Percentiles rank a stretch among this genome's conserved stretches.
phyloP scores from a whole-genome alignment of 2,797 vertebrate species.

The Falco concolor region DNA sequence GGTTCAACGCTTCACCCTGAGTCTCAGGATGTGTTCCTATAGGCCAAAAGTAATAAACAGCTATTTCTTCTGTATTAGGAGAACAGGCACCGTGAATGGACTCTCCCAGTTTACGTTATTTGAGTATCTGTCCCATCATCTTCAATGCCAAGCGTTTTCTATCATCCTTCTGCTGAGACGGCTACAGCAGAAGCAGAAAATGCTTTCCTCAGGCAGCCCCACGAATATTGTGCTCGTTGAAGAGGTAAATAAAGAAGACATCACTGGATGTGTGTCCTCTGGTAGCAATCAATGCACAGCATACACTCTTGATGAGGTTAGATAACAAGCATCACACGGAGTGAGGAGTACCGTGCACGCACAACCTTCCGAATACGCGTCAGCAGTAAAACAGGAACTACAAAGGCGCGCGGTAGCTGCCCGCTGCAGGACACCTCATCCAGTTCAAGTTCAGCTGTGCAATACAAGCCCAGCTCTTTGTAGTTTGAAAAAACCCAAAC shows the following conservation, averaged over 20 bases:
- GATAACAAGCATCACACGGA: conserved; percentile 29
- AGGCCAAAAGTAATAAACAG: background rate
- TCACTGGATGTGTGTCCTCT: background rate
- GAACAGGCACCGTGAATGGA: background rate
- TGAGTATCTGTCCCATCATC: background rate
- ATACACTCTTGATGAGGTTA: conserved; percentile 36
- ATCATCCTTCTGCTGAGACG: background rate
- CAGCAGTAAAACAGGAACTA: conserved; percentile 39
- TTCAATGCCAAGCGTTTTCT: background rate
- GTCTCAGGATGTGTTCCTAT: background rate
- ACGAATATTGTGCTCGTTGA: background rate
- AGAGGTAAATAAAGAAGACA: conserved; percentile 36
- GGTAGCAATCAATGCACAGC: conserved; percentile 21
- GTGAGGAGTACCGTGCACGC: background rate
- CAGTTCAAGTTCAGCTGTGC: background rate
- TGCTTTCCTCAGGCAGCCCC: background rate
- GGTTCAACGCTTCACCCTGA: background rate
- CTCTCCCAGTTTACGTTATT: background rate
- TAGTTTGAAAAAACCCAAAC: background rate
- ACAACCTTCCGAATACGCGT: conserved; percentile 4
- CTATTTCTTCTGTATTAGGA: background rate
- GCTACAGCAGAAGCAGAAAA: background rate
- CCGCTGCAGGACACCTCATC: conserved; percentile 18
- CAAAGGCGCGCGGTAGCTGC: conserved; percentile 38
- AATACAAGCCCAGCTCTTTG: background rate